Base-by-base conservation (phyloP, 2,888 invertebrate genomes). In the Aphrophora alni region DNA sequence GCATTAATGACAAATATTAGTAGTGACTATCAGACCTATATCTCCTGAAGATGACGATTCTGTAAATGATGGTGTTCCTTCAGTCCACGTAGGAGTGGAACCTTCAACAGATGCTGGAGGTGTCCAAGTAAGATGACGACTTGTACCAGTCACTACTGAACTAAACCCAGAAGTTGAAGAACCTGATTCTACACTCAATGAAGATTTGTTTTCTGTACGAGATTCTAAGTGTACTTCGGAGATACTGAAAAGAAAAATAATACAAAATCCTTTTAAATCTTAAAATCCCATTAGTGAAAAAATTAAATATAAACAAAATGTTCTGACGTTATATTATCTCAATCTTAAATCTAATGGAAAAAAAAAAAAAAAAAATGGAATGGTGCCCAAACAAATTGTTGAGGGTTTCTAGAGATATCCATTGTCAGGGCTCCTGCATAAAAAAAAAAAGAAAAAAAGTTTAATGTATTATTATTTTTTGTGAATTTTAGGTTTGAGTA, bases 21-120 rank as follows among this genome's bases (percentile, higher is more conserved):
- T 44, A 44, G 2, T 21, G 21, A 21, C 21, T n/a, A 33, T 90
- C 93, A 92, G 90, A 93, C 94, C 94, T 90, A 94, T 93, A 89
- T 96, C 96, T 86, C 94, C 94, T 90, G 96, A 96, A 89, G 97
- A 97, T 89, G 98, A 98, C 86, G 98, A 98, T 89, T 98, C 97
- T 59, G 98, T 98, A 90, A 97, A 98, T 88, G 97, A 97, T 82
- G 98, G 98, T 85, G 98, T 98, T 86, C 98, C 98, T 90, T 98
- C 98, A 74, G 98, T 98, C 96, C 98, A 98, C 70, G 98, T 98
- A n/a, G 98, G 98, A 59, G 98, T 98, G 8, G 95, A 95, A 68
- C 96, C 96, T 88, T 96, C 95, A 80, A 95, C 94, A 72, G 95
- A 95, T 74, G 95, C 93, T 0, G 95, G 95, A 27, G 95, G 95